A percentile compares a stretch with the other conserved stretches of the same genome.
These are phyloP conservation scores for Onychomys leucogaster DNA, from an alignment of 2,797 vertebrate species.

Conservation along the genomic window DNA sequence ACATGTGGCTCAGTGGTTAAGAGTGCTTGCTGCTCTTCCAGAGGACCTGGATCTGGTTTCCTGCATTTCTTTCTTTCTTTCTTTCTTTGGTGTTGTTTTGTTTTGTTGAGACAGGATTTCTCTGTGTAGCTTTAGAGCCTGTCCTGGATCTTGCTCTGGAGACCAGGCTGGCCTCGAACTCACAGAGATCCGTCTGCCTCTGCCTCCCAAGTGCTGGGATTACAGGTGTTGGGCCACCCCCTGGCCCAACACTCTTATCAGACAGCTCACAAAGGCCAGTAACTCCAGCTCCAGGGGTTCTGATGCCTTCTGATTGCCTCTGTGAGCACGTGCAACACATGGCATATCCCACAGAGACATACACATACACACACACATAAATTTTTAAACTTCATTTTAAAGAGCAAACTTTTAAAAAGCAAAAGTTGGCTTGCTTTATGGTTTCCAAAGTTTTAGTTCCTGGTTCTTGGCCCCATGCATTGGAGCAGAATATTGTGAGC, in stretches of 20 bases:
- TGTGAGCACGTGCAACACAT: background rate
- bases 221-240: too few relatives aligned
- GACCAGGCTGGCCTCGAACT: too few relatives aligned
- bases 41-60: background rate
- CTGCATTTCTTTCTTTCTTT: too few relatives aligned
- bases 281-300: background rate
- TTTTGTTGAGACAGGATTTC: too few relatives aligned
- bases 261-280: background rate
- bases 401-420: background rate
- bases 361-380: background rate
- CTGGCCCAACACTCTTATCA: background rate
- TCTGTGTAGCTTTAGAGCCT: too few relatives aligned
- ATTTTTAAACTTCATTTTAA: background rate
- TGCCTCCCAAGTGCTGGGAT: too few relatives aligned
- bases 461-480: background rate
- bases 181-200: too few relatives aligned
- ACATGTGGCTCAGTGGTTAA: background rate
- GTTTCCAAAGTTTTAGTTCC: background rate
- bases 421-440: background rate
- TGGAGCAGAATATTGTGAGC: background rate
- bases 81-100: too few relatives aligned
- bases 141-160: too few relatives aligned
- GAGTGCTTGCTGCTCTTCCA: background rate
- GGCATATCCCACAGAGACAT: background rate
- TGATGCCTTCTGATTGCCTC: background rate